Base-by-base conservation (phyloP, 2,888 invertebrate species). In the Drosophila borealis region DNA sequence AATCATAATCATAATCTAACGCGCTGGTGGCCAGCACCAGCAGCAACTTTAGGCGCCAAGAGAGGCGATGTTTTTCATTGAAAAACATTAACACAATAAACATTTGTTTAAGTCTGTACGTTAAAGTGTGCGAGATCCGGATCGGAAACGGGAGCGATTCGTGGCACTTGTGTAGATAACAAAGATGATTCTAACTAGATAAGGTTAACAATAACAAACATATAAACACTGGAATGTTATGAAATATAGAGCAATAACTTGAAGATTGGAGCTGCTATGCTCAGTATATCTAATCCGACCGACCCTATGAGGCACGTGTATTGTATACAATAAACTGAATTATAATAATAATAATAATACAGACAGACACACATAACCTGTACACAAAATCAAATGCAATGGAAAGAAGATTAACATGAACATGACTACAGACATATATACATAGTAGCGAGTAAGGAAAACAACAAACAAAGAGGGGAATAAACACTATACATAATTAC, bases 51-150 rank as follows among this genome's bases (percentile, higher is more conserved):
- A 80, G 79, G 78, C 77, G 80, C 85, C 78, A 90, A 90, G 81
- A 89, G 90, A 90, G 90, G 91, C 89, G 90, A 89, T 89, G 85
- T 86, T 83, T 90, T 88, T 88, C 90, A 84, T 82, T 90, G 84
- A 88, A 83, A 78, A 81, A 37, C 78, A 72, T 70, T 69, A 66
- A 66, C 19, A 62, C 17, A 56, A 4, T 34, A 25, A 57, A 49
- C 10, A 65, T 54, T 69, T 74, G 69, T 73, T 67, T 60, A 66
- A 29, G 57, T 66, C 61, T 64, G 34, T 57, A 54, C 42, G 57
- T 25, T 14, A 29, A 41, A 60, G 37, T 41, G 46, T 45, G 45
- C 25, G 46, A 62, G 19, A 54, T 19, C 34, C 39, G 13, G 39
- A 37, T 25, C 25, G n/a, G 29, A 33, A 14, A 9, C 10, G 8